phyloP scores from a whole-genome alignment of 2,113 vertebrate species.

The Paraplagusia blochii region DNA sequence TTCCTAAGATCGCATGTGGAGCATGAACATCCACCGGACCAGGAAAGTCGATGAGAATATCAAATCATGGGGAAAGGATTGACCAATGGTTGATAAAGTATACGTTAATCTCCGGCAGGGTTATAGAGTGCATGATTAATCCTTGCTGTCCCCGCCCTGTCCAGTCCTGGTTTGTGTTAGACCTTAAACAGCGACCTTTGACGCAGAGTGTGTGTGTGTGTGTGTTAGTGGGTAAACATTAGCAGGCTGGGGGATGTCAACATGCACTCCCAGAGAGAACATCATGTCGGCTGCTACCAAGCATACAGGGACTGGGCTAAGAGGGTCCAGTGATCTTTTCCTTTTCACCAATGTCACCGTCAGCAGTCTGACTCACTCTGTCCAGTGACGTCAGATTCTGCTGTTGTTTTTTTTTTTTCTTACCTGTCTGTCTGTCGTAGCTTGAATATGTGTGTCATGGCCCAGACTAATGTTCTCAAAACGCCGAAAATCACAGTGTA shows the following conservation, averaged over 20 bases:
- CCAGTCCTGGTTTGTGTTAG: conserved; percentile 37
- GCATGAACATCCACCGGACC: background rate
- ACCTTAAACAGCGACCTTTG: conserved; percentile 70
- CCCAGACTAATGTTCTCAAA: background rate
- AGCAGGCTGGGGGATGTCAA: conserved; percentile 56
- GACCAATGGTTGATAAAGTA: background rate
- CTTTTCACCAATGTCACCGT: conserved; percentile 13
- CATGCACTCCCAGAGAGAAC: conserved; percentile 49
- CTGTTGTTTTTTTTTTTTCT: conserved; percentile 5
- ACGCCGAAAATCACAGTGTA: conserved; percentile 30
- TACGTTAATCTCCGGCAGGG: conserved; percentile 4
- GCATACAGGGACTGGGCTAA: conserved; percentile 33
- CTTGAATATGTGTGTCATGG: conserved; percentile 33
- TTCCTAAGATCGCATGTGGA: too few relatives aligned
- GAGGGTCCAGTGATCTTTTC: conserved; percentile 29
- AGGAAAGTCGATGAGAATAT: conserved; percentile 6
- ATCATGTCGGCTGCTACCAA: conserved; percentile 22
- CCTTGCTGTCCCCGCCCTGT: background rate
- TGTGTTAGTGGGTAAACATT: conserved; percentile 73
- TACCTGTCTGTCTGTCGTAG: background rate
- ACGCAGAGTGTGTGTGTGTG: conserved; percentile 1
- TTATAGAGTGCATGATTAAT: conserved; percentile 5
- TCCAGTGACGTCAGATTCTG: conserved; percentile 17
- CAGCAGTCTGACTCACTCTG: conserved; percentile 32
- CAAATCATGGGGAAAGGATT: conserved; percentile 10